Evolutionary conservation across 2,113 vertebrate species (phyloP), one percentile per base, ranked within the genome.

Genomic region (Chaetops frenatus): DNA sequence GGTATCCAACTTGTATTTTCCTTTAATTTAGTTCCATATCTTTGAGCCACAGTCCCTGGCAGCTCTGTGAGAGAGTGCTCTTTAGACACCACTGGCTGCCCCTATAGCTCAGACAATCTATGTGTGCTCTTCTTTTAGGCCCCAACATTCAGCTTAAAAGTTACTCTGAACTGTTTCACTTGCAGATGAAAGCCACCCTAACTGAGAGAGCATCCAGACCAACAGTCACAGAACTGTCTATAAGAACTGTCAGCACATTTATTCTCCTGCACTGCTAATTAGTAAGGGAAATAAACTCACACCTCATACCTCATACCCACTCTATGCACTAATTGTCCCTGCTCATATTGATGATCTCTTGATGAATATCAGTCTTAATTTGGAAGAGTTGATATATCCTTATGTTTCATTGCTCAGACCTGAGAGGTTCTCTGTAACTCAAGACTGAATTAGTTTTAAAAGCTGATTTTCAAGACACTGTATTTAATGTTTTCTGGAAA

Each of bases 401-500:
- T 27, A 10, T 20, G 40, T 27, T 71, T 60, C 8, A 12, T 1
- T 13, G 2, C 45, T 83, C 40, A 86, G 44, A 80, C 14, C 31
- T 22, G 7, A 81, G 27, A 66, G 15, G 6, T 66, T 19, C 51
- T 66, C 69, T 86, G 7, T 28, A 84, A 72, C 23, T n/a, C 56
- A 73, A 70, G 53, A 56, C 6, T 25, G 31, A 69, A 79, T 25
- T 31, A 56, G 42, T 57, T 88, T 42, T 50, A 62, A 65, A 72
- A 56, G 28, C 27, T 28, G 40, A 7, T 7, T 90, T 79, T 94
- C 31, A 67, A 51, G 56, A 70, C 24, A 51, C 6, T 33, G 40
- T 56, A 71, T 35, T 67, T 28, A 71, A 74, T 28, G 31, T 56
- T 85, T 96, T 79, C 73, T 84, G 62, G 35, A 96, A 95, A 92